Base-by-base conservation (phyloP, 2,113 vertebrate genomes). In the Lynx canadensis region DNA sequence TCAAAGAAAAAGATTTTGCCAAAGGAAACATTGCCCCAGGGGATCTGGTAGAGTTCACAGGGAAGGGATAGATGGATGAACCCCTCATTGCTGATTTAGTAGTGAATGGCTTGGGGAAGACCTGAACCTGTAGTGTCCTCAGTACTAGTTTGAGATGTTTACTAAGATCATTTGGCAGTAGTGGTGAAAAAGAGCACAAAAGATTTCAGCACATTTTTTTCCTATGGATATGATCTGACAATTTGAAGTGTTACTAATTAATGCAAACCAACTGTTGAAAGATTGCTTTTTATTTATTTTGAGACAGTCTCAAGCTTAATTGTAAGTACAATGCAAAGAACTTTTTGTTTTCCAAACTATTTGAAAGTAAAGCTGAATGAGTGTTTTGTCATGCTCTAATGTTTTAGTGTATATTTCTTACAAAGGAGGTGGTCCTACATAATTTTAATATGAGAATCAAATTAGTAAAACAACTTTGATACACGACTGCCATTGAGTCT, bases 161-260 rank as follows among this genome's bases (percentile, higher is more conserved):
- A n/a, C 33, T 74, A 9, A 88, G 55, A 18, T 63, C 23, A 21
- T 83, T 68, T 63, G 93, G 68, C 13, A 71, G 66, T 9, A 36
- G 19, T 85, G 14, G 29, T 78, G 92, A 65, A 69, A 87, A 63
- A 19, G 36, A 23, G 29, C 5, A 45, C 6, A 25, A 7, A 71
- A 38, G 38, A 60, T 78, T 57, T 83, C 21, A 78, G 82, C 29
- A 66, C 38, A 12, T 36, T 50, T 76, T 50, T 57, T 93, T 19
- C 38, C 73, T n/a, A 2, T n/a, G 41, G 38, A 52, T 57, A 4
- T 11, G 71, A 52, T 33, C 29, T 29, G 11, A 25, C 29, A 21
- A 5, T 74, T 41, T 74, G 71, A 95, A 98, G 95, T 83, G 31
- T 0, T 91, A 66, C 76, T 91, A 90, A 65, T 93, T 91, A 48